Evolutionary conservation across 2,797 vertebrate species (phyloP), one percentile per base, ranked within the genome.

Genomic region (Syngnathus rostellatus): DNA sequence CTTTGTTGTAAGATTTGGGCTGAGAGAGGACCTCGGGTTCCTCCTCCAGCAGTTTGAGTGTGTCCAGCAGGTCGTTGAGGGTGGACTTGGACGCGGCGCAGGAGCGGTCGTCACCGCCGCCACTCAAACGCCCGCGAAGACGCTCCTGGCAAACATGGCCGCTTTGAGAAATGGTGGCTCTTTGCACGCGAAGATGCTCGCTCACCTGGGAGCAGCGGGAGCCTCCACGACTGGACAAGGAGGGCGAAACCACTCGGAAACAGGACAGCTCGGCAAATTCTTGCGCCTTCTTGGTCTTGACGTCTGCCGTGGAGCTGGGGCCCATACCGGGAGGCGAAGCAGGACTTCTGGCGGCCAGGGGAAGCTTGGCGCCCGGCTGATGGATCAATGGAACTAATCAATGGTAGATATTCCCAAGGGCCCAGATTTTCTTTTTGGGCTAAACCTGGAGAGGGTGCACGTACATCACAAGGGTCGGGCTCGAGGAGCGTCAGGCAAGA

Each of bases 11-110:
- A 77, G 73, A 23, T 45, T 65, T 90, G 0, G 90, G 87, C 0
- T 83, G 79, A 0, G 89, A 75, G 70, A 93, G 89, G 2, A 88
- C 88, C 85, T 94, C 90, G 0, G 96, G 94, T 65, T 93, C 94
- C 68, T 93, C 93, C 80, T 98, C 96, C 45, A 98, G 70, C 63
- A 95, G 89, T 85, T 88, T 92, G 37, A 99, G 84, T 0, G 93
- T 94, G 87, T 97, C 95, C 77, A 99, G 87, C 72, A 99, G 90
- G 66, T 97, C 94, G 0, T 84, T 92, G 23, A 99, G 90, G 0
- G 94, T 94, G 19, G 86, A 94, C 76, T 92, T 94, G 67, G 94
- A 91, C 10, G 87, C 90, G 58, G 88, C 65, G 54, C 87, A 86
- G 68, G 14, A 72, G 75, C 86, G 82, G 6, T 90, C 93, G 71